Conservation (phyloP, 2,888 invertebrate species). For the Dascillus cervinus region DNA sequence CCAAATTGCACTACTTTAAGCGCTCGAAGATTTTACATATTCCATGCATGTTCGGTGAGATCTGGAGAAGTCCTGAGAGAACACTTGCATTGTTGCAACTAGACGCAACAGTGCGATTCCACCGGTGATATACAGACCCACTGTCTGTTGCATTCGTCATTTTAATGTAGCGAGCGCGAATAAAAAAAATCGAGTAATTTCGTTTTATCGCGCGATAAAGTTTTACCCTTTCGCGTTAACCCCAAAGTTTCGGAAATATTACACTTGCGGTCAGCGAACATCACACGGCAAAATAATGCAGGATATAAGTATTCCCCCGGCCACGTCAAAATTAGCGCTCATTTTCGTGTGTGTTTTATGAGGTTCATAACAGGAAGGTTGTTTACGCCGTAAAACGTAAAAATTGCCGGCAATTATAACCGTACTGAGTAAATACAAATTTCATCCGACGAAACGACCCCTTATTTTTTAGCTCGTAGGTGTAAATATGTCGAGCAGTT, state of each 20-base stretch:
- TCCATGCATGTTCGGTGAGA: background rate
- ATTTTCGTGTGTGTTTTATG: slow-evolving; percentile 17
- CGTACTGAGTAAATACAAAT: background rate
- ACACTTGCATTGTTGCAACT: background rate
- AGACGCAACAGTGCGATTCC: slow-evolving; percentile 14
- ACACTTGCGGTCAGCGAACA: no score
- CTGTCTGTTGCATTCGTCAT: slow-evolving; percentile 13
- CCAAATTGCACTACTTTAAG: background rate
- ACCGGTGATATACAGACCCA: slow-evolving; percentile 14
- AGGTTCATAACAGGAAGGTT: background rate
- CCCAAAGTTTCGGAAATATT: no score
- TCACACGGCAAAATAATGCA: no score
- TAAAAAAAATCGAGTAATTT: no score
- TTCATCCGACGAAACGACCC: background rate
- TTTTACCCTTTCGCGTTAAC: no score
- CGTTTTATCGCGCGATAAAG: no score
- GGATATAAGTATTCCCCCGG: no score
- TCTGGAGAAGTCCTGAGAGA: background rate
- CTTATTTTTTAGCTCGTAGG: background rate
- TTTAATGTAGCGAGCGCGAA: slow-evolving; percentile 10
- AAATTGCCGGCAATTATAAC: background rate
- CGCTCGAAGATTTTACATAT: background rate
- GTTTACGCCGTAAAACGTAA: background rate
- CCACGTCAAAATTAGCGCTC: slow-evolving; percentile 18
- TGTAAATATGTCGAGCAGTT: background rate